Evolutionary conservation across 2,888 invertebrate genomes (phyloP), one percentile per base, ranked within the genome.

Genomic region (Hermaeophaga mercurialis): DNA sequence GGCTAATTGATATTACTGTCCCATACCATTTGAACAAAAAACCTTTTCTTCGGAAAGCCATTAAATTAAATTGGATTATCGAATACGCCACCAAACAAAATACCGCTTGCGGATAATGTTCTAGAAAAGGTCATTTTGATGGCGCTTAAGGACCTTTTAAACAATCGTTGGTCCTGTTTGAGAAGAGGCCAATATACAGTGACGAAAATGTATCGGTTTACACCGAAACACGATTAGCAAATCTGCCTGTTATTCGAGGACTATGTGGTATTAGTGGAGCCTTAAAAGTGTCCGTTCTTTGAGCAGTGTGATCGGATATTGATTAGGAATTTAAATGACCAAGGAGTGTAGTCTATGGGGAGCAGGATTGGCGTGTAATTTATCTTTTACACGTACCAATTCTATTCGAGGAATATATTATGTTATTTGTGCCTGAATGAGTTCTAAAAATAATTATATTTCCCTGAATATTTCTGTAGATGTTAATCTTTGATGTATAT

Each of bases 211-310:
- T 50, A 50, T 50, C 50, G 38, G 41, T 41, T 50, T 50, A 50
- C 50, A 50, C 12, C 41, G 43, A 50, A 50, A 50, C 33, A 19
- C 50, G 50, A 50, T 50, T 50, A 41, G 50, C 50, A 50, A 49
- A 58, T 54, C 48, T 58, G 47, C 38, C 15, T 50, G 56, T 52
- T 46, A 38, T 50, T 19, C 34, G 49, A 8, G 48, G n/a, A n/a
- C n/a, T n/a, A n/a, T n/a, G n/a, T n/a, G n/a, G 48, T 41, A 36
- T 53, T 43, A 57, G 47, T 18, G 19, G 22, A 46, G 28, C 41
- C 50, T 50, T 28, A 45, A 47, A 58, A 50, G 58, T 58, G 54
- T 54, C 50, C 50, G 50, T 34, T 54, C 41, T 54, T 58, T 46
- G 26, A 58, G 58, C 47, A 43, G 58, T 28, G 38, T 36, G 45